Evolutionary conservation across 2,113 vertebrate genomes (phyloP).

Genomic region (Nibea coibor): DNA sequence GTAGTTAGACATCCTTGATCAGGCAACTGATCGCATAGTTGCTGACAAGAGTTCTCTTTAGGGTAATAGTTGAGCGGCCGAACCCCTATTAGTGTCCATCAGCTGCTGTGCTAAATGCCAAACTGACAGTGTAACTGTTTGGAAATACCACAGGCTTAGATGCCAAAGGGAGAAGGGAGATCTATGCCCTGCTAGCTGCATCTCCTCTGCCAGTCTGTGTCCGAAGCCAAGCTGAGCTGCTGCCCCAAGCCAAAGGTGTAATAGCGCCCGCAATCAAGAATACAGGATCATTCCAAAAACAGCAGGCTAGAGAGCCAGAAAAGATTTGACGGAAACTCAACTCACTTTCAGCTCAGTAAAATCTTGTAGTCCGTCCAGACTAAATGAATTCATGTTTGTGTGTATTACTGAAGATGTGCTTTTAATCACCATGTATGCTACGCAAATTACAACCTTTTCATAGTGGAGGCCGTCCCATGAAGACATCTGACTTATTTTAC

Average conservation of each 20-base stretch:
- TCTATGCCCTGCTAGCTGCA: conserved; percentile 46
- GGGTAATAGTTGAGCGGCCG: conserved; percentile 65
- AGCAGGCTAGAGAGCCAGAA: conserved; percentile 20
- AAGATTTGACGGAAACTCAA: conserved; percentile 41
- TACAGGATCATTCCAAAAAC: conserved; percentile 44
- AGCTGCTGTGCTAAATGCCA: conserved; percentile 71
- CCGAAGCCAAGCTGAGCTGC: conserved; percentile 43
- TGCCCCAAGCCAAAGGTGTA: conserved; percentile 57
- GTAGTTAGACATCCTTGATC: conserved; percentile 54
- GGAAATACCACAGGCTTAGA: conserved; percentile 60
- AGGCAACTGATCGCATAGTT: conserved; percentile 56
- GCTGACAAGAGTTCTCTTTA: conserved; percentile 68
- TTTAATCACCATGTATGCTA: neutral
- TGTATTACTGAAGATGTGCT: neutral
- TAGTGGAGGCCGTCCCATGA: too few species aligned
- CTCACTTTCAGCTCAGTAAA: conserved; percentile 30
- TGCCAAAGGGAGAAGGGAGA: conserved; percentile 47
- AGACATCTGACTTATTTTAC: neutral
- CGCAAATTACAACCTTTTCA: neutral
- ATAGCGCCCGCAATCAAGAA: conserved; percentile 56
- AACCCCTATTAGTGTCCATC: conserved; percentile 78
- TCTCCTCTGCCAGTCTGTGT: conserved; percentile 53
- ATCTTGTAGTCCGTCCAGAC: neutral
- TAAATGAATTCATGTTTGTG: neutral
- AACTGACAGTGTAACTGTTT: conserved; percentile 63